Base-by-base conservation (phyloP, 1,140 invertebrate species). In the Scaptomyza graminum region DNA sequence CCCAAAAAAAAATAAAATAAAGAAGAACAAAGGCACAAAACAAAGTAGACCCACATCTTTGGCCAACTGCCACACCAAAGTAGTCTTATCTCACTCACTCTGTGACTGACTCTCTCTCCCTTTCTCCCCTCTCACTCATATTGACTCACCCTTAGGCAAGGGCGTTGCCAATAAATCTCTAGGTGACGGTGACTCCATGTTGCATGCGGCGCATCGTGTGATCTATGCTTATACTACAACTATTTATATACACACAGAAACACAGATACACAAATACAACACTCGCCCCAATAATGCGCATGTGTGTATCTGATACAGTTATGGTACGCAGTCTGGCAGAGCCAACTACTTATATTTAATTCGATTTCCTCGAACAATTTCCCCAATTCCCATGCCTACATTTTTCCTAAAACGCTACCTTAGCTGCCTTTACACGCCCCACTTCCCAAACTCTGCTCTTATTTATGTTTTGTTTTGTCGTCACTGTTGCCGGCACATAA, bases 211-310 rank as follows among this genome's bases (percentile, higher is more conserved):
- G 68, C 76, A 88, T 71, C 68, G 84, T 83, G 84, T 88, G 83
- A 88, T 88, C 84, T 88, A 88, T 89, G 84, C 84, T 88, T 83
- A 79, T 89, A 88, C 88, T 88, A 88, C 73, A 89, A 88, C 76
- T 73, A 76, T 74, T 76, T 84, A 74, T 77, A 71, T 60, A 79
- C 43, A 61, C 52, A 67, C 50, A 59, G 12, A 47, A n/a, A 37
- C 51, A 71, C 18, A 65, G 25, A 49, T 61, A 62, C 66, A 64
- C 11, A 2, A 15, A 25, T 16, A 25, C 25, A 8, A 22, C 44
- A 37, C 12, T 4, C 22, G 16, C 52, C 43, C 22, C 52, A 11
- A 13, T 41, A 55, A 8, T 59, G 46, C 55, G 52, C 43, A 63
- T 61, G 66, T 60, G 56, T 62, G 44, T 81, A 50, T 13, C 25